Evolutionary conservation across 1,140 invertebrate species (phyloP), one percentile per base, ranked within the genome.

Genomic region (Solenopsis fugax): DNA sequence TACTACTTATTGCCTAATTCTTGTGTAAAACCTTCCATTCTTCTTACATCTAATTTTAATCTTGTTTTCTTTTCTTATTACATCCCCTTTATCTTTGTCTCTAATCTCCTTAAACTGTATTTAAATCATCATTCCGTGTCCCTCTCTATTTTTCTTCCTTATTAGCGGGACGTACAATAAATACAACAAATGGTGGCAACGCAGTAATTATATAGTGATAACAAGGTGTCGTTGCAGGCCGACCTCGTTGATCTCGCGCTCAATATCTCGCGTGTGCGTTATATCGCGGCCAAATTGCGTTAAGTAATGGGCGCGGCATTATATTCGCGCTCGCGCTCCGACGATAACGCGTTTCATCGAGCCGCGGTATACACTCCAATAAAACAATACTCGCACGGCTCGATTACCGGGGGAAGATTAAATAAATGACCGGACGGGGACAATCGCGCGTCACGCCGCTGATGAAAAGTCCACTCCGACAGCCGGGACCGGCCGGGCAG

Each of bases 371-470:
- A 45, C 80, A 84, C 69, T 84, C 80, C 69, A 84, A 84, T 84
- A 75, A 84, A 84, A 84, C 80, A 84, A 84, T 84, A 62, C 69
- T 84, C 80, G 69, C 69, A 50, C 54, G 80, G 69, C 80, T 84
- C 80, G 80, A 84, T 84, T 84, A 84, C 67, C 54, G 41, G 29
- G 52, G 67, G 80, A 84, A 84, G 80, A 84, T 84, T 84, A 84
- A 84, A 84, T 84, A 84, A 84, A 84, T 84, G 80, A 84, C 80
- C 80, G 80, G 80, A 84, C 54, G 69, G 54, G 80, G 69, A 84
- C 80, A 75, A 84, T 84, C 69, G 80, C 69, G 80, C 80, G 54
- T 75, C 54, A 75, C 69, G 69, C 69, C 75, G 80, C 69, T 84
- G 80, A 84, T 84, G 80, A 84, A 82, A 84, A 84, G 80, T 84